Base-by-base conservation (phyloP, 1,140 invertebrate genomes). In the Dendrolimus kikuchii region DNA sequence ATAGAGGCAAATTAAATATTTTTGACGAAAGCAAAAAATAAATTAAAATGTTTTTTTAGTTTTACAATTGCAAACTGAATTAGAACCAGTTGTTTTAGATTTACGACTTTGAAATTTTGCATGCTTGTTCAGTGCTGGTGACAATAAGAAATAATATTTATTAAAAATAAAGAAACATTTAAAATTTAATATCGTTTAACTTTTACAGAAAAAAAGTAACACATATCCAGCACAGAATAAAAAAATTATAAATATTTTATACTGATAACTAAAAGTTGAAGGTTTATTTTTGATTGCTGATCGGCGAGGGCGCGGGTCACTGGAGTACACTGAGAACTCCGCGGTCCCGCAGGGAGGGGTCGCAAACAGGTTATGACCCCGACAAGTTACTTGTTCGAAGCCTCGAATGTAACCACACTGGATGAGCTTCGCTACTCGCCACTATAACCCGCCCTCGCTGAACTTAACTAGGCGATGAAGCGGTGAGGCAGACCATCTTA, bases 341-440 rank as follows among this genome's bases (percentile, higher is more conserved):
- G 68, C 65, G 68, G 68, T 77, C 78, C 74, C 75, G 68, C 62
- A 71, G 80, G 74, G 77, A 81, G 75, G 81, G 80, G 80, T 83
- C 80, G 76, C 77, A 79, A 83, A 83, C 82, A 86, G 82, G 82
- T 83, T 86, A 83, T 86, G 80, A 86, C 82, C 82, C 76, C 78
- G 79, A 80, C 82, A 79, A 86, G 77, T 83, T 79, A 80, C 80
- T 82, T 71, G 80, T 75, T 75, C 71, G 75, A 73, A 83, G 77
- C 74, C 65, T 74, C 69, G 63, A 63, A 71, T 69, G 50, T 62
- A 66, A 68, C 82, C 75, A 83, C 50, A 55, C 52, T 55, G 40
- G 44, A 71, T 72, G 78, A 77, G 39, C 80, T 65, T 60, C 59
- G 55, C 51, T 57, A 60, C 58, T 48, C 61, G 64, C 59, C 61